Evolutionary conservation across 1,140 invertebrate species (phyloP).

Genomic region (Plodia interpunctella): DNA sequence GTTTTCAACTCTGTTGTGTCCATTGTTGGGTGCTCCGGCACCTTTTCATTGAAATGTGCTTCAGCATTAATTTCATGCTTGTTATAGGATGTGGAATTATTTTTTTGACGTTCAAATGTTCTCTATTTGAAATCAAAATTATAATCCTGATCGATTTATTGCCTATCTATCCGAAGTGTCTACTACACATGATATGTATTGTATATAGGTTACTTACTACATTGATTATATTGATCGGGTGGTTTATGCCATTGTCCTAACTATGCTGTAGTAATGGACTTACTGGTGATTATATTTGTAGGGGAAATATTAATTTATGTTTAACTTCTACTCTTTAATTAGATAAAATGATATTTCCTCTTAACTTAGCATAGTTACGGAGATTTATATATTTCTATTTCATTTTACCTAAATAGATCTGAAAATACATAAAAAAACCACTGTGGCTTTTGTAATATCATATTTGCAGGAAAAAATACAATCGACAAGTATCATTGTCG

Average conservation of each 20-base stretch:
- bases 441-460: not conserved
- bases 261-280: not conserved
- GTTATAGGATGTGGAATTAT: not conserved
- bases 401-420: too few species aligned
- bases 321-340: too few species aligned
- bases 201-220: too few species aligned
- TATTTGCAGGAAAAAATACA: constrained; percentile 26
- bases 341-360: too few species aligned
- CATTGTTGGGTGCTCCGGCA: constrained; percentile 38
- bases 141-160: not conserved
- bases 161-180: too few species aligned
- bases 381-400: too few species aligned
- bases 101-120: not conserved
- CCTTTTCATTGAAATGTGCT: constrained; percentile 30
- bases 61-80: constrained; percentile 14
- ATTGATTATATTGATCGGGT: not conserved
- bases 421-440: too few species aligned
- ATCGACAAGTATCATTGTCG: constrained; percentile 36
- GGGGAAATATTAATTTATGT: too few species aligned
- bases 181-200: too few species aligned
- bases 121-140: not conserved
- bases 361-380: too few species aligned
- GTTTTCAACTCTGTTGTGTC: constrained; percentile 36
- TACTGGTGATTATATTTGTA: too few species aligned
- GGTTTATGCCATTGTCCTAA: not conserved